Percentiles rank a stretch among this genome's conserved stretches.
These are phyloP conservation scores for Ephestia elutella DNA, from an alignment of 1,140 invertebrate species.

Conservation along the genomic window DNA sequence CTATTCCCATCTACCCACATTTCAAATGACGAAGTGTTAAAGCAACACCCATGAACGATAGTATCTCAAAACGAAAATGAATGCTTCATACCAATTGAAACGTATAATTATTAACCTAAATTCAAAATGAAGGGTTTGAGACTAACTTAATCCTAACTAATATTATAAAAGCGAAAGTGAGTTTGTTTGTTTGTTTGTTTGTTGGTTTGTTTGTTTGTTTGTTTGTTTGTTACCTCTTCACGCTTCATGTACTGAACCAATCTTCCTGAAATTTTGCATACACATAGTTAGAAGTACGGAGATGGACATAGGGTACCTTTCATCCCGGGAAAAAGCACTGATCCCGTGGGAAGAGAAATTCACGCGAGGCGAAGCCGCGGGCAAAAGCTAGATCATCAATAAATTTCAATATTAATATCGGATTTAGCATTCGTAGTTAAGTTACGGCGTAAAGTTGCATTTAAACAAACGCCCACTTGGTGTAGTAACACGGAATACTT, in stretches of 20 bases:
- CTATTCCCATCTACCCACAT: background rate
- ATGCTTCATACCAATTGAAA: background rate
- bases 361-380: too few species aligned
- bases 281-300: too few species aligned
- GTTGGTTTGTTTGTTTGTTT: too few species aligned
- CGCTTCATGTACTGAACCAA: too few species aligned
- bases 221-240: too few species aligned
- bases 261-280: too few species aligned
- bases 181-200: too few species aligned
- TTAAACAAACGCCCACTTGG: background rate
- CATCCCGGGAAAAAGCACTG: too few species aligned
- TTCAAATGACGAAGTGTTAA: background rate
- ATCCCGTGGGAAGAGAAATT: too few species aligned
- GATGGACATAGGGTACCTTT: too few species aligned
- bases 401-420: conserved; percentile 1
- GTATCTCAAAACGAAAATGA: background rate
- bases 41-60: background rate
- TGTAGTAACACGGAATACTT: background rate
- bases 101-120: conserved; percentile 1
- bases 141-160: background rate
- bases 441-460: background rate
- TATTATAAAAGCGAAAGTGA: too few species aligned
- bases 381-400: too few species aligned
- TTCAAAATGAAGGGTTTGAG: background rate
- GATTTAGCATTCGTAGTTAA: background rate